phyloP scores from a whole-genome alignment of 2,113 vertebrate species.

The Lepisosteus osseus region DNA sequence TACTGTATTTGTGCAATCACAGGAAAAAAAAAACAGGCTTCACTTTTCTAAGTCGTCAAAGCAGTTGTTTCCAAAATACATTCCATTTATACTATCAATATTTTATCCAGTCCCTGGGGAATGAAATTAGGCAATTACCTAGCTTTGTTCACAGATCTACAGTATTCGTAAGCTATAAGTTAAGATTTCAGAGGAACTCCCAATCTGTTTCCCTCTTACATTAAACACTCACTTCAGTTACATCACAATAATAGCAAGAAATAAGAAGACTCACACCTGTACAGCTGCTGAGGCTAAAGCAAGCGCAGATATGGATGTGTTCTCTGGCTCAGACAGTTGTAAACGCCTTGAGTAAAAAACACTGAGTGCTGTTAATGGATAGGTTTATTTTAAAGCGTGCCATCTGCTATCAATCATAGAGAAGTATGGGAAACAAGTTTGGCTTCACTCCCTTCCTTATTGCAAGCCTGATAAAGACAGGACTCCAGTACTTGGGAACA shows the following conservation, averaged over 20 bases:
- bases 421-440: slow-evolving; percentile 83
- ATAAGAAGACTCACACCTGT: slow-evolving; percentile 90
- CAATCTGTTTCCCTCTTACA: slow-evolving; percentile 51
- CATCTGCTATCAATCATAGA: slow-evolving; percentile 93
- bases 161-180: slow-evolving; percentile 53
- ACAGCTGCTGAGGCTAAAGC: slow-evolving; percentile 63
- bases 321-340: slow-evolving; percentile 76
- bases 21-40: slow-evolving; percentile 24
- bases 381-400: slow-evolving; percentile 94
- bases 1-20: slow-evolving; percentile 35
- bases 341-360: slow-evolving; percentile 80
- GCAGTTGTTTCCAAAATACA: background rate
- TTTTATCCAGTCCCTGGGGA: slow-evolving; percentile 31
- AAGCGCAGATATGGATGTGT: slow-evolving; percentile 55
- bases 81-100: slow-evolving; percentile 17
- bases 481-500: slow-evolving; percentile 74
- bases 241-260: slow-evolving; percentile 70
- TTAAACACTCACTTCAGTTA: slow-evolving; percentile 51
- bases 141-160: slow-evolving; percentile 38
- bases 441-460: slow-evolving; percentile 74
- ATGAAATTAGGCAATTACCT: slow-evolving; percentile 67
- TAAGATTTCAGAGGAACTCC: slow-evolving; percentile 51
- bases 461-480: slow-evolving; percentile 80
- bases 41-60: background rate
- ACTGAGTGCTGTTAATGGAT: slow-evolving; percentile 89